phyloP scores from a whole-genome alignment of 2,113 vertebrate species.

The Nycticryphes semicollaris region DNA sequence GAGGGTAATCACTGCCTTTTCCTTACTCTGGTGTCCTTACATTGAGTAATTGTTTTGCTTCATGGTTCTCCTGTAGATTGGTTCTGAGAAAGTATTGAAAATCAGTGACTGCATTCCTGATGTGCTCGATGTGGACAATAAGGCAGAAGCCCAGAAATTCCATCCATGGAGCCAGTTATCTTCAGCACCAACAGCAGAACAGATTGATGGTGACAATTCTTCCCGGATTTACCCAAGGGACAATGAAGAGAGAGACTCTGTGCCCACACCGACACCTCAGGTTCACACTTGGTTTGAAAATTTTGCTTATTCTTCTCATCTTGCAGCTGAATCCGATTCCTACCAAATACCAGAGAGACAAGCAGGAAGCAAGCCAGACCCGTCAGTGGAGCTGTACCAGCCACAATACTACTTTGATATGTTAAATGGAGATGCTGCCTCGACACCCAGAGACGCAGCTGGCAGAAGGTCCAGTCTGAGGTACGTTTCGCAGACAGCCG shows the following conservation, averaged over 20 bases:
- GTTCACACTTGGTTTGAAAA: background rate
- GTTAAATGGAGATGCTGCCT: background rate
- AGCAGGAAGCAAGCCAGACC: background rate
- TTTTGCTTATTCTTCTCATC: background rate
- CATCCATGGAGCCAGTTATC: background rate
- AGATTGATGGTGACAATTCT: background rate
- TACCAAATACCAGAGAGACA: background rate
- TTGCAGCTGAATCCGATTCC: background rate
- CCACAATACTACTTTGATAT: constrained; percentile 32
- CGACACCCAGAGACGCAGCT: background rate
- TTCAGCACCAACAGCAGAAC: background rate
- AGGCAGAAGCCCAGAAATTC: background rate
- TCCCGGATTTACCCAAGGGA: background rate
- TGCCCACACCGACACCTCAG: background rate
- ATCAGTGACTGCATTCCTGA: background rate
- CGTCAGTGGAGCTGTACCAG: background rate
- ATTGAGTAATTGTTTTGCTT: background rate
- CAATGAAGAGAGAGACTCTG: background rate
- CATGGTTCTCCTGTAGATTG: background rate
- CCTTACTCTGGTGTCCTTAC: background rate
- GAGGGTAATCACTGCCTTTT: background rate
- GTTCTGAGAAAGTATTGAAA: background rate
- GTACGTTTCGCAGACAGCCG: constrained; percentile 63
- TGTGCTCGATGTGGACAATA: background rate
- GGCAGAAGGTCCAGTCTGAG: constrained; percentile 15